Evolutionary conservation across 2,113 vertebrate genomes (phyloP).

Genomic region (Ploceus nigricollis): DNA sequence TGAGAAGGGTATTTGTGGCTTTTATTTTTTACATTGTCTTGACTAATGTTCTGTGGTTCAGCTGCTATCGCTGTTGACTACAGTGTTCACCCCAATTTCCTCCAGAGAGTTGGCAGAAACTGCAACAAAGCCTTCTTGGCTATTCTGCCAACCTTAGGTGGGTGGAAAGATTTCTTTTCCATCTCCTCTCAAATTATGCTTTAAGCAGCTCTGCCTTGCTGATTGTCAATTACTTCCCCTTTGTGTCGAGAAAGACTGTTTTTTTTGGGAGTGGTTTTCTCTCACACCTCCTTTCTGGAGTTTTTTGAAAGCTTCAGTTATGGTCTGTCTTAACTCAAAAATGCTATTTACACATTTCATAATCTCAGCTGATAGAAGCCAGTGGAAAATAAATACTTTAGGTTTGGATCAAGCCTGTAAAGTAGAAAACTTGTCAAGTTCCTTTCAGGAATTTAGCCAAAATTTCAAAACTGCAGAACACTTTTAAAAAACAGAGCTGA

Average conservation of each 20-base stretch:
- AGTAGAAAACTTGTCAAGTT: background rate
- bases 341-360: background rate
- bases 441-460: background rate
- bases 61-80: background rate
- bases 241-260: background rate
- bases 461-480: background rate
- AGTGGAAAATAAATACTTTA: background rate
- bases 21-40: background rate
- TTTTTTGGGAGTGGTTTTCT: background rate
- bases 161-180: background rate
- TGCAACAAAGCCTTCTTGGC: background rate
- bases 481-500: background rate
- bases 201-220: background rate
- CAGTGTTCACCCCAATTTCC: background rate
- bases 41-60: background rate
- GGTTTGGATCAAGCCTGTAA: background rate
- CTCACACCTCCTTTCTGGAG: background rate
- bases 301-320: background rate
- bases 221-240: background rate
- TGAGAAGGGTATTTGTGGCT: background rate
- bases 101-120: background rate
- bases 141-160: background rate
- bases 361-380: background rate
- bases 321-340: background rate
- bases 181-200: background rate